Conservation (phyloP, 2,113 vertebrate species). For the Nannobrachium achirus region DNA sequence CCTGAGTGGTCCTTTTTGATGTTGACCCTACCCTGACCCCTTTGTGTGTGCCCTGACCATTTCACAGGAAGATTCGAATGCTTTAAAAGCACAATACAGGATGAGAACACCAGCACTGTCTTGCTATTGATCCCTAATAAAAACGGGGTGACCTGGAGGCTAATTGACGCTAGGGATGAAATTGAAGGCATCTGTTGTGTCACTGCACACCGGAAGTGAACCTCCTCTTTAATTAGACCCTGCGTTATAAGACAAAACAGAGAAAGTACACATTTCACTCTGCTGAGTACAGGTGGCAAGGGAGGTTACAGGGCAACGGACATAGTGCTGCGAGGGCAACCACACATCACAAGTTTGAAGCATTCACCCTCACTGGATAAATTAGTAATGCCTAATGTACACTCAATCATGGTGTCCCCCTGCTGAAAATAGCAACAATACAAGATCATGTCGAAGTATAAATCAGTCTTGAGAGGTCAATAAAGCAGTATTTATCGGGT, state of each 20-base stretch:
- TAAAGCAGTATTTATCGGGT: no score
- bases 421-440: no score
- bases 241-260: constrained; percentile 19
- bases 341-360: no score
- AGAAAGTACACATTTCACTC: constrained; percentile 34
- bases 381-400: no score
- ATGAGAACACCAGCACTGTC: constrained; percentile 56
- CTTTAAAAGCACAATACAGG: constrained; percentile 71
- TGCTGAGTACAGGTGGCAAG: constrained; percentile 42
- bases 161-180: constrained; percentile 71
- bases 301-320: background rate
- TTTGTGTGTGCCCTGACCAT: constrained; percentile 72
- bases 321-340: background rate
- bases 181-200: constrained; percentile 66
- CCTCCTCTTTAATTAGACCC: constrained; percentile 54
- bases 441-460: no score
- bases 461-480: no score
- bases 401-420: no score
- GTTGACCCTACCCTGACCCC: constrained; percentile 75
- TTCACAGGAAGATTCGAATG: constrained; percentile 75
- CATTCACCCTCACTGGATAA: no score
- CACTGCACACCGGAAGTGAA: constrained; percentile 45
- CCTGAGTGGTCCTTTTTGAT: constrained; percentile 64
- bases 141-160: constrained; percentile 73
- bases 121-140: constrained; percentile 68